Evolutionary conservation across 2,797 vertebrate species (phyloP), one percentile per base, ranked within the genome.

Genomic region (Falco berigora): DNA sequence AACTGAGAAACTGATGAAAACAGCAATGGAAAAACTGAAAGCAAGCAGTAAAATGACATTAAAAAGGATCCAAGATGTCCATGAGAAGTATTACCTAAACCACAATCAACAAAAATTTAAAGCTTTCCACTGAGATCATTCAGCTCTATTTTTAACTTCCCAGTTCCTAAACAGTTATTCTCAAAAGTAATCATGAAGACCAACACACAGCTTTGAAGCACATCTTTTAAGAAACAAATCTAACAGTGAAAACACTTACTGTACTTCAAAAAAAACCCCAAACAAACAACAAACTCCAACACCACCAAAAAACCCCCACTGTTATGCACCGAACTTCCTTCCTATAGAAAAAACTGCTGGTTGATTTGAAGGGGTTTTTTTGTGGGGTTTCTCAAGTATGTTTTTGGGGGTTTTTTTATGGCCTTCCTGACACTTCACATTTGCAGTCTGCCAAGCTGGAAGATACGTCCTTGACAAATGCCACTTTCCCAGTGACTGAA

Each of bases 81-180:
- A 34, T 25, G 30, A 78, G 7, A 56, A 58, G 23, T 20, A 30
- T 59, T 20, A 21, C 24, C 59, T 40, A 17, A 58, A 88, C 36
- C 0, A 1, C 11, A 78, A 18, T 18, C 32, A 40, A 50, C 1
- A 14, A 19, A n/a, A 87, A 34, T 4, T 2, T 18, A 42, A 56
- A 69, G 64, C 4, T 61, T 79, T 42, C 32, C 11, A 32, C 17
- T 62, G 8, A 4, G 6, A 62, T 44, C 15, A 18, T 22, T 50
- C 10, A 5, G 34, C 19, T 53, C 24, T 64, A 5, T 0, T 79
- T 84, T 85, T 32, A 61, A 34, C 30, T 44, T 66, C 15, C 5
- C 23, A 13, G 20, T 32, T 88, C 34, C 59, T 72, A 28, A 71
- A 62, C 42, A 52, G 24, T n/a, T 66, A n/a, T 38, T 71, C 56